Conservation (phyloP, 2,888 invertebrate genomes). For the Eledona agricola region DNA sequence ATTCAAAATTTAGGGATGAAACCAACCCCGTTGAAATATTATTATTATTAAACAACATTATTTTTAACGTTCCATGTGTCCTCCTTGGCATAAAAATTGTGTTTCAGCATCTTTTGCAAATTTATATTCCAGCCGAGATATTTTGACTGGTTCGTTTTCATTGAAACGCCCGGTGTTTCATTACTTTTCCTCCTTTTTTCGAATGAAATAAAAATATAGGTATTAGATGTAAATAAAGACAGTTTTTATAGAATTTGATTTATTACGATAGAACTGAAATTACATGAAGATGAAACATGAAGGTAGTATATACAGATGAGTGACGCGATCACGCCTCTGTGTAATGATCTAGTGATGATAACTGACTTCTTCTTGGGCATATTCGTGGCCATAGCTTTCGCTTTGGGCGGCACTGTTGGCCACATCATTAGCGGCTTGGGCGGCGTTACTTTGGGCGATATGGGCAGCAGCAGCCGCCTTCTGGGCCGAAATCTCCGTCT, state of each 20-base stretch:
- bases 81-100: no score
- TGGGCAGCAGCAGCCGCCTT: slow-evolving; percentile 73
- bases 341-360: slow-evolving; percentile 6
- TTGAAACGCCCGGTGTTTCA: no score
- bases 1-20: no score
- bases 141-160: no score
- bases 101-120: no score
- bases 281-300: slow-evolving; percentile 4
- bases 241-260: slow-evolving; percentile 2
- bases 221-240: neutral
- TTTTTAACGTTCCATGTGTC: no score
- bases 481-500: slow-evolving; percentile 72
- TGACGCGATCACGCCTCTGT: slow-evolving; percentile 3
- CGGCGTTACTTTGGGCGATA: slow-evolving; percentile 75
- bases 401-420: slow-evolving; percentile 31
- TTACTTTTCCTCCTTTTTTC: no score
- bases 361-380: slow-evolving; percentile 1
- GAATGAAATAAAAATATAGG: neutral
- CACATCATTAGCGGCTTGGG: slow-evolving; percentile 68
- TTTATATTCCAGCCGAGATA: no score
- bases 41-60: no score
- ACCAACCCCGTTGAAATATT: no score
- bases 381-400: slow-evolving; percentile 19
- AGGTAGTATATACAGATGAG: slow-evolving; percentile 28
- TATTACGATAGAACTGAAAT: slow-evolving; percentile 1